Conservation (phyloP, 2,113 vertebrate species). For the Heteronetta atricapilla region DNA sequence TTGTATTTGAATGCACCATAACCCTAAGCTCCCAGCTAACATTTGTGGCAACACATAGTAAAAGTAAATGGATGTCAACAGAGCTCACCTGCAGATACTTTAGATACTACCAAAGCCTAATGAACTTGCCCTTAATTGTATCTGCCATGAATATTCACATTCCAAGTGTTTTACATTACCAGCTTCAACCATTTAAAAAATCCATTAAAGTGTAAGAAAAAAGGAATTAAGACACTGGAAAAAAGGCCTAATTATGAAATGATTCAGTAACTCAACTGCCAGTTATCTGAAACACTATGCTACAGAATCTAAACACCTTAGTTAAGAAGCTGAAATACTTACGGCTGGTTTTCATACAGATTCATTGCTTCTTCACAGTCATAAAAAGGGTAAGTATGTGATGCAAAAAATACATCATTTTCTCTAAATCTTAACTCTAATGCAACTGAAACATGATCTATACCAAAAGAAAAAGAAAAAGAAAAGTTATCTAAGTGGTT, state of each 20-base stretch:
- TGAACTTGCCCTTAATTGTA: not conserved
- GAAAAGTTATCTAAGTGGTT: not conserved
- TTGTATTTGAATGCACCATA: not conserved
- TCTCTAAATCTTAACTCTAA: constrained; percentile 78
- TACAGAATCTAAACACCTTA: not conserved
- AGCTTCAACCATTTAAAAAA: not conserved
- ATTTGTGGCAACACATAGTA: not conserved
- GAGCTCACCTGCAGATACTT: not conserved
- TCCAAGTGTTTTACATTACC: not conserved
- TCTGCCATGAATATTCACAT: not conserved
- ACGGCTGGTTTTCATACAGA: constrained; percentile 88
- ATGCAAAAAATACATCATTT: constrained; percentile 81
- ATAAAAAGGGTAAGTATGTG: constrained; percentile 89
- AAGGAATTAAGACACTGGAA: not conserved
- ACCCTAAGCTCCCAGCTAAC: not conserved
- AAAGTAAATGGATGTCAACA: not conserved
- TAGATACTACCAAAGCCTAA: not conserved
- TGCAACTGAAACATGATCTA: constrained; percentile 88
- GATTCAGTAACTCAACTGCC: not conserved
- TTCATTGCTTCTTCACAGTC: constrained; percentile 88
- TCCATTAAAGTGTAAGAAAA: not conserved
- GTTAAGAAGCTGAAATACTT: constrained; percentile 73
- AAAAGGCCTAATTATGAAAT: not conserved
- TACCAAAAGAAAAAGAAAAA: constrained; percentile 24
- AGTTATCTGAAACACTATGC: not conserved